Conservation (phyloP, 2,113 vertebrate genomes). For the Bombycilla garrulus region DNA sequence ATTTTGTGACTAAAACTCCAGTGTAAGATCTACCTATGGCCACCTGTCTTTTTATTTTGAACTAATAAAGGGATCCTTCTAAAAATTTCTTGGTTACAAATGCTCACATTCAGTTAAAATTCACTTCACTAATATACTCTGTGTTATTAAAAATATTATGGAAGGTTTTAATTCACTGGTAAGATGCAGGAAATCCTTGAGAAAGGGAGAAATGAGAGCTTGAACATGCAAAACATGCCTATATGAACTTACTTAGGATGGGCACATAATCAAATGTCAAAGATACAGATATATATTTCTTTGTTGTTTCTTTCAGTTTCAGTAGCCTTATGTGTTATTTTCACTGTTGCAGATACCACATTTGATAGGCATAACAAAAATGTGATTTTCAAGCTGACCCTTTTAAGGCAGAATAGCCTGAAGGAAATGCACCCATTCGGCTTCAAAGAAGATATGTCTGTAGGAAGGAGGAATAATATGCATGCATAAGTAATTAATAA, state of each 20-base stretch:
- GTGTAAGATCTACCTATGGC: not conserved
- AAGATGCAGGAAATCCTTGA: not conserved
- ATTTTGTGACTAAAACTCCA: not conserved
- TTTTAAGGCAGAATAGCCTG: constrained; percentile 54
- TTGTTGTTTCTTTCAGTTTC: constrained; percentile 29
- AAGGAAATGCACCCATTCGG: constrained; percentile 60
- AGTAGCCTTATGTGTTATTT: constrained; percentile 39
- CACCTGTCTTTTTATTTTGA: not conserved
- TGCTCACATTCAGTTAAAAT: not conserved
- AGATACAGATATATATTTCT: not conserved
- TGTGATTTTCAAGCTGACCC: constrained; percentile 54
- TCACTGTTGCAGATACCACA: constrained; percentile 32
- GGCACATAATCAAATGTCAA: not conserved
- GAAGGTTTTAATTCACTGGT: constrained; percentile 3
- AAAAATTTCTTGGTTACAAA: not conserved
- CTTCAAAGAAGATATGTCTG: constrained; percentile 64
- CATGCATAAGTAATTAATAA: constrained; percentile 69
- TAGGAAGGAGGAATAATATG: constrained; percentile 57
- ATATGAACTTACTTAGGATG: not conserved
- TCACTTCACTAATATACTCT: not conserved
- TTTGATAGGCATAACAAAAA: constrained; percentile 51
- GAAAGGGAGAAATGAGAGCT: not conserved
- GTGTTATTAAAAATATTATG: not conserved
- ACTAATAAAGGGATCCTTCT: not conserved
- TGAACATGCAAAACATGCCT: not conserved